phyloP scores from a whole-genome alignment of 2,888 invertebrate genomes.

The Yponomeuta cagnagella region DNA sequence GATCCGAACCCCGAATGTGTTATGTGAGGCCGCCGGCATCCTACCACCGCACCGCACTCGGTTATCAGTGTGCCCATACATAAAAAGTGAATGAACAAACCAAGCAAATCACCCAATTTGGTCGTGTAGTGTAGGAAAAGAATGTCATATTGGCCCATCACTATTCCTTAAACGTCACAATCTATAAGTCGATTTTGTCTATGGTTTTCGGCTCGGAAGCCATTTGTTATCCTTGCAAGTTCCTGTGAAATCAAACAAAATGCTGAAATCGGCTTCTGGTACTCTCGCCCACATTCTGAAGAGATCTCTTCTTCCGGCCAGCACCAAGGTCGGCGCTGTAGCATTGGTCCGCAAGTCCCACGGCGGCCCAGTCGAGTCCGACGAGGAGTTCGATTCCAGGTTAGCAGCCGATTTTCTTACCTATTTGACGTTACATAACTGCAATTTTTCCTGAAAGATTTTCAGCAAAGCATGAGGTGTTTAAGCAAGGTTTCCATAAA shows the following conservation, averaged over 20 bases:
- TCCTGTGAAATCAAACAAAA: slow-evolving; percentile 45
- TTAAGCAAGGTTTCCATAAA: too few relatives aligned
- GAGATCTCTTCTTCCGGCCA: slow-evolving; percentile 51
- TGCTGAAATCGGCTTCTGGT: slow-evolving; percentile 66
- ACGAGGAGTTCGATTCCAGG: slow-evolving; percentile 89
- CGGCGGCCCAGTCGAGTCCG: slow-evolving; percentile 79
- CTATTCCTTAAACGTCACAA: slow-evolving; percentile 9
- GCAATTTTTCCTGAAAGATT: slow-evolving; percentile 26
- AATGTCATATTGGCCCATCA: neutral
- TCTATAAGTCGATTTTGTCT: slow-evolving; percentile 30
- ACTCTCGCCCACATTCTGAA: slow-evolving; percentile 55
- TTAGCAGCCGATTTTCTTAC: slow-evolving; percentile 39
- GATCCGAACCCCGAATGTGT: too few relatives aligned
- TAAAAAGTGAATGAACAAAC: neutral
- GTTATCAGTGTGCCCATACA: neutral
- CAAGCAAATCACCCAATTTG: neutral
- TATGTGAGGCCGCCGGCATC: too few relatives aligned
- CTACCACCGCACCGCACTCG: neutral
- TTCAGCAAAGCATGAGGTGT: neutral
- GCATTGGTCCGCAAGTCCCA: slow-evolving; percentile 53
- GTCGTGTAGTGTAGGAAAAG: neutral
- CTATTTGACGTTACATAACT: slow-evolving; percentile 70
- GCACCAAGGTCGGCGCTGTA: slow-evolving; percentile 47
- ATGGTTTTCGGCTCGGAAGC: slow-evolving; percentile 43
- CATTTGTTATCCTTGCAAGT: slow-evolving; percentile 63